Evolutionary conservation across 2,797 vertebrate genomes (phyloP).

Genomic region (Calcarius lapponicus): DNA sequence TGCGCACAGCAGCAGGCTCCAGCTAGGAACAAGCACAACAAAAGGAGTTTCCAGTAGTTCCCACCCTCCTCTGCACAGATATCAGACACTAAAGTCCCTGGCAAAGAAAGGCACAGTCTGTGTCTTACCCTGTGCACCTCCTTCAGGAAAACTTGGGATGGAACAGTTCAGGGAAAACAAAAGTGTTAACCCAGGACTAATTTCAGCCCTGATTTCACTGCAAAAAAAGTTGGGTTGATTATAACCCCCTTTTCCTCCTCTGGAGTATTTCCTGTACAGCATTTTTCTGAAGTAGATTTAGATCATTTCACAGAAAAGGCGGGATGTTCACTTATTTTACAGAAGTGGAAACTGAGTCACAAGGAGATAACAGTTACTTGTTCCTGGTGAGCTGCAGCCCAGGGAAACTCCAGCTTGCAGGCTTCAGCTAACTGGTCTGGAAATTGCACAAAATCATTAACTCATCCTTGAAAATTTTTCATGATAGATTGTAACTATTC

Average conservation of each 20-base stretch:
- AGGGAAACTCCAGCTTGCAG: neutral
- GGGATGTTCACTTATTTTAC: neutral
- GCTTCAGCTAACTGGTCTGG: constrained; percentile 4
- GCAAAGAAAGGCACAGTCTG: neutral
- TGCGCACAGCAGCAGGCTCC: neutral
- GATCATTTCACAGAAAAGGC: neutral
- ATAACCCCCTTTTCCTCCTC: neutral
- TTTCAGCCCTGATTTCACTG: neutral
- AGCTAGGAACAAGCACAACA: neutral
- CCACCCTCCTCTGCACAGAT: neutral
- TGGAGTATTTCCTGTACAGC: neutral
- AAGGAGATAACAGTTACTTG: neutral
- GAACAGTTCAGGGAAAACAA: neutral
- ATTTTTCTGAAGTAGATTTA: neutral
- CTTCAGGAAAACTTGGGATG: neutral
- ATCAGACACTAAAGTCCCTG: neutral
- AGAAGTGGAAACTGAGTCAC: constrained; percentile 42
- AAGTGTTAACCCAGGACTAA: neutral
- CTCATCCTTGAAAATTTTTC: constrained; percentile 37
- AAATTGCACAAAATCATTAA: constrained; percentile 44
- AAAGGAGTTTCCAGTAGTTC: neutral
- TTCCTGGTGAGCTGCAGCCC: neutral
- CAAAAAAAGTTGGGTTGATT: neutral
- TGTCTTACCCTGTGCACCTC: neutral
- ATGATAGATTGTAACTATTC: constrained; percentile 34